Conservation (phyloP, 2,888 invertebrate species). For the Ennomos fuscantarius region DNA sequence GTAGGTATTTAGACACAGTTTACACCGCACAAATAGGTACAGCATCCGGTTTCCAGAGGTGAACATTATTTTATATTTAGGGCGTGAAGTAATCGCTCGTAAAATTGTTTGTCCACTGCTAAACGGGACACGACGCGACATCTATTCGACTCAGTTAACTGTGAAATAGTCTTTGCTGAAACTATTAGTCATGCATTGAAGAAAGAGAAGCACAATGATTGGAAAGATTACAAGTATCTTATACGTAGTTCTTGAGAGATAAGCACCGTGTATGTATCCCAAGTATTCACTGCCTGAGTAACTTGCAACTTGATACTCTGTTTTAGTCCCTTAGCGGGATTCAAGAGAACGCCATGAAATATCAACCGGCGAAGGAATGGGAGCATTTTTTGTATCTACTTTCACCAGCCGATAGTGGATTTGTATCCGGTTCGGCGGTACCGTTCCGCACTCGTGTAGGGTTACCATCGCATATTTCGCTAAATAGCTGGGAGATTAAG, state of each 20-base stretch:
- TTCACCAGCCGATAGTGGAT: conserved; percentile 79
- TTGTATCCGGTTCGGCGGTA: conserved; percentile 78
- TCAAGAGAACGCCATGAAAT: conserved; percentile 81
- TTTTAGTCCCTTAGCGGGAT: conserved; percentile 42
- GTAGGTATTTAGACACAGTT: conserved; percentile 23
- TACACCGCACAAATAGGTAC: conserved; percentile 24
- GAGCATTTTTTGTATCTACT: conserved; percentile 85
- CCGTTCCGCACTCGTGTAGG: conserved; percentile 56
- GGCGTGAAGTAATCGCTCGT: conserved; percentile 49
- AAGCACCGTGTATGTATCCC: too few relatives aligned
- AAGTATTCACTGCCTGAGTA: too few relatives aligned
- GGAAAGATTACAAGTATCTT: too few relatives aligned
- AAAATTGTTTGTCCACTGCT: conserved; percentile 41
- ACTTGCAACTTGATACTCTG: background rate
- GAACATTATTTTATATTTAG: conserved; percentile 43
- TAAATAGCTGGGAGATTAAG: background rate
- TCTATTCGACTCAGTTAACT: conserved; percentile 26
- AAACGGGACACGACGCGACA: conserved; percentile 28
- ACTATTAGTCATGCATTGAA: conserved; percentile 16
- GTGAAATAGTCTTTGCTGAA: conserved; percentile 26
- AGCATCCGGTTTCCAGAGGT: conserved; percentile 28
- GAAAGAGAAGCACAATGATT: too few relatives aligned
- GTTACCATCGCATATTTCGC: conserved; percentile 12
- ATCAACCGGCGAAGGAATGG: conserved; percentile 79
- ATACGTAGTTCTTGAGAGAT: too few relatives aligned